phyloP scores from a whole-genome alignment of 2,113 vertebrate species.

The Lota lota region DNA sequence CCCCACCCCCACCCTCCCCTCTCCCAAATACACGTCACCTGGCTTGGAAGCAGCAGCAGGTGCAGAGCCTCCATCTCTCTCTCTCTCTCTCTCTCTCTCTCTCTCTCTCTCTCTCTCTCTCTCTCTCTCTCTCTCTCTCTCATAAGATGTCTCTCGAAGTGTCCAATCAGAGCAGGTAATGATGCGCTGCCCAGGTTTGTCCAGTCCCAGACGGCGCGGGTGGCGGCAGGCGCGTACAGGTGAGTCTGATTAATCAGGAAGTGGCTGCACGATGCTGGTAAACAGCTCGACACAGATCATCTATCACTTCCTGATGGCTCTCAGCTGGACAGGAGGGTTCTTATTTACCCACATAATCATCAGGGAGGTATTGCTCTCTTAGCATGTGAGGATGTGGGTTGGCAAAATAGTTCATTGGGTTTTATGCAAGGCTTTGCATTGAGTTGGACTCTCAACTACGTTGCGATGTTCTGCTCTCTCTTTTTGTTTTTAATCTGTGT shows the following conservation, averaged over 20 bases:
- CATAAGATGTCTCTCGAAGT: slow-evolving; percentile 13
- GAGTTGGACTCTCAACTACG: background rate
- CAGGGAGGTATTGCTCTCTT: slow-evolving; percentile 24
- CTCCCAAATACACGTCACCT: too few species aligned
- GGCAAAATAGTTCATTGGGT: background rate
- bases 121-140: too few species aligned
- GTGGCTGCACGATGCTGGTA: slow-evolving; percentile 33
- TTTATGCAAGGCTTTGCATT: background rate
- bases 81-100: too few species aligned
- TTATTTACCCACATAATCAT: slow-evolving; percentile 38
- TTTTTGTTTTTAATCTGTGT: background rate
- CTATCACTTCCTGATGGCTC: slow-evolving; percentile 47
- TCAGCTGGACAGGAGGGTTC: slow-evolving; percentile 58
- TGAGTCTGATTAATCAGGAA: slow-evolving; percentile 60
- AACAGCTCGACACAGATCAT: slow-evolving; percentile 52
- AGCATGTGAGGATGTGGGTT: background rate
- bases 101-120: too few species aligned
- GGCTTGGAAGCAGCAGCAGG: slow-evolving; percentile 29
- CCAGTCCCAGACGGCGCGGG: slow-evolving; percentile 42
- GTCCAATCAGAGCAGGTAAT: slow-evolving; percentile 59
- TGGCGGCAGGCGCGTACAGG: slow-evolving; percentile 36
- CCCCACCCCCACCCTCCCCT: too few species aligned
- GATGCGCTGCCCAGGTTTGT: slow-evolving; percentile 45
- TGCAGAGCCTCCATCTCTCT: slow-evolving; percentile 24
- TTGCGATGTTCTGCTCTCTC: background rate